Base-by-base conservation (phyloP, 2,888 invertebrate species). In the Mythimna albipuncta region DNA sequence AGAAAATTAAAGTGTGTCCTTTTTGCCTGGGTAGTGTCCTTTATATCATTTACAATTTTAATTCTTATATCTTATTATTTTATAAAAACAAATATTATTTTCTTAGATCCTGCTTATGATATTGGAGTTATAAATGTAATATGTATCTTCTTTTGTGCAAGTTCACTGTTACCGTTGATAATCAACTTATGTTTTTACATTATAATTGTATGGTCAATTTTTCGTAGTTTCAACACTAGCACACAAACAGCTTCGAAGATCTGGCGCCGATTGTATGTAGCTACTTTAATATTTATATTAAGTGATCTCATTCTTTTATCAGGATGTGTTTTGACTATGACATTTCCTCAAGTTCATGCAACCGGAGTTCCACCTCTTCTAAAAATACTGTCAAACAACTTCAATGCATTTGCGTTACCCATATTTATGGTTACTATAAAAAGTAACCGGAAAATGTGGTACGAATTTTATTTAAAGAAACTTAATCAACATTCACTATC, bases 91-190 rank as follows among this genome's bases (percentile, higher is more conserved):
- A 58, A 19, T 35, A 58, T 58, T 35, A 19, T 58, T 19, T 58
- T 58, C 35, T 58, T 58, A 10, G 57, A 58, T 58, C 32, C 57
- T 58, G 35, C 58, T 16, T 35, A 58, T 35, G 35, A 58, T 35
- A 35, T 58, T 35, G 58, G 35, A 35, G 5, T 35, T 10, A 57
- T 57, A 19, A 58, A 58, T 35, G 9, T 35, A 35, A 58, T 58
- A 0, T 58, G 58, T 58, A 10, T 58, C 10, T 58, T 58, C 7
- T 35, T 19, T 58, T 58, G 58, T 35, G 35, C 4, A 19, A 58
- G 58, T 35, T 58, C 58, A 35, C 19, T 69, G 9, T 32, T 69
- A 35, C 67, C 69, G 6, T 44, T 69, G 32, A 21, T 67, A 55
- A 5, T 16, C 16, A 69, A 69, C 32, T 19, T 6, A 44, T 19